phyloP scores from a whole-genome alignment of 2,113 vertebrate genomes.

The Oreotrochilus melanogaster region DNA sequence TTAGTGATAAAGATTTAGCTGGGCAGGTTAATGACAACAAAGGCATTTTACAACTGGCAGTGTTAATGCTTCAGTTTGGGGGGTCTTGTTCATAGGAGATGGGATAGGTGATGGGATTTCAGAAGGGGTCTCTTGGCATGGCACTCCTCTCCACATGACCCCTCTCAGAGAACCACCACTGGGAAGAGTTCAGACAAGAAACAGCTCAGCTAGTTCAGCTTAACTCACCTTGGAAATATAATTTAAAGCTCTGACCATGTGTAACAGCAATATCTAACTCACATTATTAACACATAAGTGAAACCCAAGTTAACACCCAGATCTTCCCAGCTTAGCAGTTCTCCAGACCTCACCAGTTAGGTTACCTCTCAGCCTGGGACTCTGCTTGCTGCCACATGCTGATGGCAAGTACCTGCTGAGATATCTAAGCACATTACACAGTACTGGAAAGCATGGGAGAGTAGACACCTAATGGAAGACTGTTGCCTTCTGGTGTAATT shows the following conservation, averaged over 20 bases:
- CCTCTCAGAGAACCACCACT: background rate
- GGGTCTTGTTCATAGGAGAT: background rate
- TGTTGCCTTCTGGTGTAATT: background rate
- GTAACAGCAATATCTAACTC: background rate
- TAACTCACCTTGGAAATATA: background rate
- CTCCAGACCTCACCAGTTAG: background rate
- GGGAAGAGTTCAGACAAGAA: background rate
- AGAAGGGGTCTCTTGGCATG: background rate
- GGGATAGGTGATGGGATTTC: background rate
- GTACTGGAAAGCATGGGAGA: background rate
- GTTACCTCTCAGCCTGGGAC: background rate
- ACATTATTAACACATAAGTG: background rate
- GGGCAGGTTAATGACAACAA: background rate
- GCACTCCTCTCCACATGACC: rapidly evolving
- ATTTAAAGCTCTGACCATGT: background rate
- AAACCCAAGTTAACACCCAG: background rate
- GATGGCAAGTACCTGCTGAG: background rate
- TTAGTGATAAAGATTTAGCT: background rate
- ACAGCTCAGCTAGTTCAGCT: background rate
- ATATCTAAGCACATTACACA: background rate
- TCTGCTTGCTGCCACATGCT: background rate
- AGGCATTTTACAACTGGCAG: background rate
- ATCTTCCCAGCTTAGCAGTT: background rate
- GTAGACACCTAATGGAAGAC: background rate
- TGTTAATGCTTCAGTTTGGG: background rate